phyloP scores from a whole-genome alignment of 2,888 invertebrate species.

The Cetonia aurata region DNA sequence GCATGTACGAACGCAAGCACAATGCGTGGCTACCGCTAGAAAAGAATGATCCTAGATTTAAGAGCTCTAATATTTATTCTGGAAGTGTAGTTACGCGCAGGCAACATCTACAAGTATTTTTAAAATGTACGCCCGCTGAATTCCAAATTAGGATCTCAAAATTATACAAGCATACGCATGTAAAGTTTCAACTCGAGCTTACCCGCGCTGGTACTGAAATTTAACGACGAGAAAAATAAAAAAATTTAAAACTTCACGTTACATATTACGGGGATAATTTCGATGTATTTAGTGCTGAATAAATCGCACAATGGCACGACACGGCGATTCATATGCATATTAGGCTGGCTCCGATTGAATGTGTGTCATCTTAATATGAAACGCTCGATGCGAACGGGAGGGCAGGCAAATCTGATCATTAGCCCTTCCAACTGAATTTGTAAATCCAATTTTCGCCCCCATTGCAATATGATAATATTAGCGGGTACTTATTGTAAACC shows the following conservation, averaged over 20 bases:
- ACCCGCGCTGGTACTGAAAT: constrained; percentile 4
- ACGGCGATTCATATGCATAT: constrained; percentile 58
- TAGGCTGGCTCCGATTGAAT: constrained; percentile 60
- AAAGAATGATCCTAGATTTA: constrained; percentile 38
- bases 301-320: neutral
- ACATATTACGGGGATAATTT: neutral
- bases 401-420: constrained; percentile 68
- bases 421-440: constrained; percentile 66
- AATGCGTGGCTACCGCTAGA: neutral
- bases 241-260: neutral
- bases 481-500: constrained; percentile 70
- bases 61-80: constrained; percentile 35
- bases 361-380: constrained; percentile 61
- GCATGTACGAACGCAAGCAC: neutral
- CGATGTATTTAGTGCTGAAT: too few relatives aligned
- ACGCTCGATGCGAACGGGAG: constrained; percentile 56
- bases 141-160: constrained; percentile 28
- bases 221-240: constrained; percentile 1
- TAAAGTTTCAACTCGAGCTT: constrained; percentile 10
- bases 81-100: constrained; percentile 23
- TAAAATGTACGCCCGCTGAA: constrained; percentile 36
- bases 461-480: constrained; percentile 68
- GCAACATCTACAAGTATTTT: constrained; percentile 39
- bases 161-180: constrained; percentile 26
- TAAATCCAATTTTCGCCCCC: constrained; percentile 68